phyloP scores from a whole-genome alignment of 2,888 invertebrate species.

The Orthonychiurus folsomi region DNA sequence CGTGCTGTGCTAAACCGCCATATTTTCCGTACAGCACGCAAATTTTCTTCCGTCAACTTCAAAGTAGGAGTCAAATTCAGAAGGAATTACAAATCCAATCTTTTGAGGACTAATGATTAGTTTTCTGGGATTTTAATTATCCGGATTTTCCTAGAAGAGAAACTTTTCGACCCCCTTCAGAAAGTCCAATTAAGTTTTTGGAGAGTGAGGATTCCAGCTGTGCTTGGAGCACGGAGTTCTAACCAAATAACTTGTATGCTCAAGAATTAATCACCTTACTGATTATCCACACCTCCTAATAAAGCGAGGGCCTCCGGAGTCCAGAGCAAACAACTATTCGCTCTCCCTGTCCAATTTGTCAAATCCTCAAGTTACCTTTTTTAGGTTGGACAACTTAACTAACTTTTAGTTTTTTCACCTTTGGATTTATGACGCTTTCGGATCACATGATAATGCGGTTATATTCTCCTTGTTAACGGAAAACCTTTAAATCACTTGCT shows the following conservation, averaged over 20 bases:
- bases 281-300: neutral
- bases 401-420: neutral
- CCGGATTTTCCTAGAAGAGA: neutral
- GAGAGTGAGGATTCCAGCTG: too few species aligned
- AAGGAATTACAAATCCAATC: too few species aligned
- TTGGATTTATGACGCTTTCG: neutral
- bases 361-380: neutral
- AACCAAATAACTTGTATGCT: neutral
- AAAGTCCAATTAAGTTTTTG: slow-evolving; percentile 1
- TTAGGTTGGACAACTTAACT: neutral
- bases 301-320: neutral
- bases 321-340: neutral
- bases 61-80: too few species aligned
- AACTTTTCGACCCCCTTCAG: neutral
- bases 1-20: too few species aligned
- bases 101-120: too few species aligned
- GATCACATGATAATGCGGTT: neutral
- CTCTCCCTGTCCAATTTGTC: neutral
- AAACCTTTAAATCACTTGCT: neutral
- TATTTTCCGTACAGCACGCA: too few species aligned
- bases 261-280: neutral
- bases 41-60: too few species aligned
- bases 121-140: too few species aligned
- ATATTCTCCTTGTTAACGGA: neutral
- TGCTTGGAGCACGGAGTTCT: neutral